Conservation (phyloP, 2,797 vertebrate genomes). For the Pipistrellus pipistrellus region DNA sequence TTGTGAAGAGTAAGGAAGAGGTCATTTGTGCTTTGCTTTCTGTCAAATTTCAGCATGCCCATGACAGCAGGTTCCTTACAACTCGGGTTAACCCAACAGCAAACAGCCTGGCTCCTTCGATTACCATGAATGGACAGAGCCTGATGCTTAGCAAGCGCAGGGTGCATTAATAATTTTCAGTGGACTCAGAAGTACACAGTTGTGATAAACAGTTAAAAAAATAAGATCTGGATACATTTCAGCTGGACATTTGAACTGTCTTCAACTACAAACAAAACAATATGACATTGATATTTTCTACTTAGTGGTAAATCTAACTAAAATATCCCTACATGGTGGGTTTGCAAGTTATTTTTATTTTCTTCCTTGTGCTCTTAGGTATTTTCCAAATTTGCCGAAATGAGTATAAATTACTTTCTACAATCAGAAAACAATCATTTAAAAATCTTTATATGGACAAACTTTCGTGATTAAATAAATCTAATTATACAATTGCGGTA, state of each 20-base stretch:
- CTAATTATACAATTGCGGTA: conserved; percentile 48
- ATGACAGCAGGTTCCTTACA: conserved; percentile 8
- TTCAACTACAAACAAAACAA: conserved; percentile 46
- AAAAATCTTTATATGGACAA: conserved; percentile 20
- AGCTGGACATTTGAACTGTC: background rate
- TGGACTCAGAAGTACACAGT: conserved; percentile 69
- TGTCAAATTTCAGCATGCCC: conserved; percentile 45
- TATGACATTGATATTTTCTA: background rate
- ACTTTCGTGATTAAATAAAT: conserved; percentile 53
- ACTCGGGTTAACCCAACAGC: conserved; percentile 42
- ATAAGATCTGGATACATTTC: conserved; percentile 20
- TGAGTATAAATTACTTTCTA: background rate
- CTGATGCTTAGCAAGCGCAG: conserved; percentile 62
- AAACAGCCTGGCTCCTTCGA: conserved; percentile 50
- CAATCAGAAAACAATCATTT: conserved; percentile 50
- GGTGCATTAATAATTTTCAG: conserved; percentile 73
- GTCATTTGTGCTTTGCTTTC: conserved; percentile 63
- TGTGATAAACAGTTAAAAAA: conserved; percentile 76
- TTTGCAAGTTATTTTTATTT: background rate
- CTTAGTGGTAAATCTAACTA: conserved; percentile 15
- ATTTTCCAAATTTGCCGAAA: conserved; percentile 33
- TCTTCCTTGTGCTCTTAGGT: conserved; percentile 15
- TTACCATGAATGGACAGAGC: background rate
- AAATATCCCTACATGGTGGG: background rate
- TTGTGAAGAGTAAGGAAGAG: conserved; percentile 51